Evolutionary conservation across 2,113 vertebrate species (phyloP).

Genomic region (Synodontis membranacea): DNA sequence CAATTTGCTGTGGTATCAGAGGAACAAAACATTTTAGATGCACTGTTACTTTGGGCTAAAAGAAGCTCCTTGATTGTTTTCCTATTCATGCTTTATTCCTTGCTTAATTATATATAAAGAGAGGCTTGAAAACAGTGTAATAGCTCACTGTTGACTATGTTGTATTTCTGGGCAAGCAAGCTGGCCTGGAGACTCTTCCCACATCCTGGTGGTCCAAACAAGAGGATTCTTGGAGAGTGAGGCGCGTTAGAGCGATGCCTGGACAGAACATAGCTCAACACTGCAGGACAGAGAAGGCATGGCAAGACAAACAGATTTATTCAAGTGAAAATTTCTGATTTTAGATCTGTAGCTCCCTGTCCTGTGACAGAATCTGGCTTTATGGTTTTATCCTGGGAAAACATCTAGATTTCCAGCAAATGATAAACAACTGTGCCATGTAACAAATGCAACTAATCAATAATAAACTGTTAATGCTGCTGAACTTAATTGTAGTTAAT

Average conservation of each 20-base stretch:
- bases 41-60: background rate
- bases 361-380: background rate
- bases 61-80: background rate
- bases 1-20: background rate
- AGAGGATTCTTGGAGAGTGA: slow-evolving; percentile 81
- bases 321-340: background rate
- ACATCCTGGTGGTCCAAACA: slow-evolving; percentile 83
- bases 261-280: slow-evolving; percentile 75
- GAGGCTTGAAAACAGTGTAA: background rate
- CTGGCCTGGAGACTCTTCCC: slow-evolving; percentile 87
- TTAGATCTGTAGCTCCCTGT: background rate
- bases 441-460: slow-evolving; percentile 27
- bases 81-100: background rate
- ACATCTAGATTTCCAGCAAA: background rate
- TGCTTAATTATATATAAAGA: background rate
- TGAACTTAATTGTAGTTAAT: slow-evolving; percentile 24
- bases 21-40: background rate
- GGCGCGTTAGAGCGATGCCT: slow-evolving; percentile 71
- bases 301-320: slow-evolving; percentile 27
- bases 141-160: slow-evolving; percentile 81
- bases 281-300: slow-evolving; percentile 62
- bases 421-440: slow-evolving; percentile 27
- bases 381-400: background rate
- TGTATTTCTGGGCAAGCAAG: slow-evolving; percentile 82
- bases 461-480: slow-evolving; percentile 10